A percentile compares a stretch with the other conserved stretches of the same genome.
Conservation (phyloP, 1,140 invertebrate species). For the Temnothorax curvispinosus region DNA sequence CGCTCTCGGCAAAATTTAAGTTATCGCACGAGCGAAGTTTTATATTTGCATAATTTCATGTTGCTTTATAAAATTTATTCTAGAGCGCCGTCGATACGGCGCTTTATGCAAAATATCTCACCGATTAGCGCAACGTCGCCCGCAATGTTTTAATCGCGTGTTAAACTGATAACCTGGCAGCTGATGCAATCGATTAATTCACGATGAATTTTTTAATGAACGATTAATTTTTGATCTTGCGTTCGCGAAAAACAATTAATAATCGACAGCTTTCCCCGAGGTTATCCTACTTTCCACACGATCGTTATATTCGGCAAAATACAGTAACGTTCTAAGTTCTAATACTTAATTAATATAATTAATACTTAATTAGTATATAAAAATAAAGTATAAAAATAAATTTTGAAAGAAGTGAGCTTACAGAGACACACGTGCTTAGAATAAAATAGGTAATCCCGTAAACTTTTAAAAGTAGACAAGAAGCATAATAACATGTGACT, state of each 20-base stretch:
- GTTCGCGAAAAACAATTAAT: neutral
- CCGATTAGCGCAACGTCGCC: constrained; percentile 14
- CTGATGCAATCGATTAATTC: constrained; percentile 42
- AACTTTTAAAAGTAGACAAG: constrained; percentile 1
- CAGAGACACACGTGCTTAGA: neutral
- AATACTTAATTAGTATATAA: neutral
- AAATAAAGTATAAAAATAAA: neutral
- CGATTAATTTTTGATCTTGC: neutral
- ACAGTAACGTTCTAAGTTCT: neutral
- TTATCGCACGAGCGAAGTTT: neutral
- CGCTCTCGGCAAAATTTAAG: constrained; percentile 9
- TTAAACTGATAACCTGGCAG: constrained; percentile 38
- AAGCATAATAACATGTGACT: neutral
- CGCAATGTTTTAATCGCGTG: constrained; percentile 43
- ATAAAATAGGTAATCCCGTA: constrained; percentile 6
- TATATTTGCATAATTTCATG: constrained; percentile 37
- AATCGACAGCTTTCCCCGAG: neutral
- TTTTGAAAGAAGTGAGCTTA: neutral
- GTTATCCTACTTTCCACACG: neutral
- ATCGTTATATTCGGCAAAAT: neutral
- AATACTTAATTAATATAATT: neutral
- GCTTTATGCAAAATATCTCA: constrained; percentile 40
- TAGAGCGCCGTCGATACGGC: neutral
- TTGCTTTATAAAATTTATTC: constrained; percentile 46
- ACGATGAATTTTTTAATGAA: neutral